Evolutionary conservation across 2,113 vertebrate genomes (phyloP).

Genomic region (Rhipidura dahli): DNA sequence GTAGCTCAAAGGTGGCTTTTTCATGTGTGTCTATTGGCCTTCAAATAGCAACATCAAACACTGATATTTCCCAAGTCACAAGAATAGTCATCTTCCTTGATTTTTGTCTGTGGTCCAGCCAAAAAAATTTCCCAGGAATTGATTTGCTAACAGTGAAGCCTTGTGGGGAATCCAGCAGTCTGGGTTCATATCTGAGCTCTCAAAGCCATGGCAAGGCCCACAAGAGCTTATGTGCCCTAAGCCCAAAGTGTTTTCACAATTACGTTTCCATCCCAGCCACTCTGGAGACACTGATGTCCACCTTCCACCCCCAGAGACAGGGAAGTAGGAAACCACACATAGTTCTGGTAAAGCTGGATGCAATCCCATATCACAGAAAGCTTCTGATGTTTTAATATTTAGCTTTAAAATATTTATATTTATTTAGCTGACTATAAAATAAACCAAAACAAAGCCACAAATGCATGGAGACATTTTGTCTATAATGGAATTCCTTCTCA

Average conservation of each 20-base stretch:
- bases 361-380: not conserved
- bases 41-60: not conserved
- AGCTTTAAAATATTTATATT: not conserved
- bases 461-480: not conserved
- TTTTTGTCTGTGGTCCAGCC: not conserved
- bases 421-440: not conserved
- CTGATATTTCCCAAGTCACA: not conserved
- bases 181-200: not conserved
- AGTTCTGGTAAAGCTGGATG: not conserved
- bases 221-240: not conserved
- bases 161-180: not conserved
- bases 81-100: not conserved
- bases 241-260: not conserved
- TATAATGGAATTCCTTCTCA: not conserved
- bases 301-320: not conserved
- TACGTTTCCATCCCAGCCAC: not conserved
- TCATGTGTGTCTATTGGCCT: not conserved
- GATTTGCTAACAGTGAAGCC: not conserved
- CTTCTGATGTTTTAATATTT: not conserved
- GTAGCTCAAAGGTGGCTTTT: not conserved
- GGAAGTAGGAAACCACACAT: not conserved
- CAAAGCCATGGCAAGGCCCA: not conserved
- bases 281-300: not conserved
- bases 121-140: not conserved
- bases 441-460: not conserved